Percentiles rank a stretch among this genome's conserved stretches.
Conservation (phyloP, 2,888 invertebrate genomes). For the Agelastica alni region DNA sequence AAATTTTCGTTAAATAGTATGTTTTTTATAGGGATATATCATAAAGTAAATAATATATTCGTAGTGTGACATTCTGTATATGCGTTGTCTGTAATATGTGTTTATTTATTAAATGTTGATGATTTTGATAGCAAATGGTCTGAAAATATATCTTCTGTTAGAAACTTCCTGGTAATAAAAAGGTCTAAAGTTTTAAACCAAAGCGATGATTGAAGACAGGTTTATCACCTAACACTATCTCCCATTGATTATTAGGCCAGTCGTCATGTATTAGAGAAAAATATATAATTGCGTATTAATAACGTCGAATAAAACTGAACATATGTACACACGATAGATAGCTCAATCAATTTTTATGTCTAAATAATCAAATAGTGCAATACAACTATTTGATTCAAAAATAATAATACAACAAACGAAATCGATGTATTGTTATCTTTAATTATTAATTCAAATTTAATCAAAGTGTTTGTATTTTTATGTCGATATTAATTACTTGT, state of each 20-base stretch:
- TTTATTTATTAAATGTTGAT: constrained; percentile 6
- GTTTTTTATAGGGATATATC: too few species aligned
- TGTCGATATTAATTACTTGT: too few species aligned
- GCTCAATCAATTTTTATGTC: too few species aligned
- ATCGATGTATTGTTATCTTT: too few species aligned
- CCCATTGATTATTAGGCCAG: background rate
- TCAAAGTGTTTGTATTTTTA: too few species aligned
- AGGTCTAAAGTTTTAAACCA: background rate
- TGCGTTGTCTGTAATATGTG: background rate
- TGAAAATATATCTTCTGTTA: constrained; percentile 1
- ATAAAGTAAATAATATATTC: background rate
- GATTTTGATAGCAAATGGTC: constrained; percentile 2
- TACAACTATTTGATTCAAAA: too few species aligned
- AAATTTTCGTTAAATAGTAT: background rate
- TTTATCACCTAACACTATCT: background rate
- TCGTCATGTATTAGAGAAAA: background rate
- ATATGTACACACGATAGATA: too few species aligned
- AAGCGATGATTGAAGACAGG: background rate
- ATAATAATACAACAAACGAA: too few species aligned
- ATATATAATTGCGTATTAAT: too few species aligned
- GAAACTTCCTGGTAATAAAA: constrained; percentile 10
- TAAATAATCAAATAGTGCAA: too few species aligned
- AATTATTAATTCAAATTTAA: too few species aligned
- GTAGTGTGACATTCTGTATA: background rate
- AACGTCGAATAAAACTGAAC: too few species aligned